Base-by-base conservation (phyloP, 2,888 invertebrate species). In the Xanthorhoe designata region DNA sequence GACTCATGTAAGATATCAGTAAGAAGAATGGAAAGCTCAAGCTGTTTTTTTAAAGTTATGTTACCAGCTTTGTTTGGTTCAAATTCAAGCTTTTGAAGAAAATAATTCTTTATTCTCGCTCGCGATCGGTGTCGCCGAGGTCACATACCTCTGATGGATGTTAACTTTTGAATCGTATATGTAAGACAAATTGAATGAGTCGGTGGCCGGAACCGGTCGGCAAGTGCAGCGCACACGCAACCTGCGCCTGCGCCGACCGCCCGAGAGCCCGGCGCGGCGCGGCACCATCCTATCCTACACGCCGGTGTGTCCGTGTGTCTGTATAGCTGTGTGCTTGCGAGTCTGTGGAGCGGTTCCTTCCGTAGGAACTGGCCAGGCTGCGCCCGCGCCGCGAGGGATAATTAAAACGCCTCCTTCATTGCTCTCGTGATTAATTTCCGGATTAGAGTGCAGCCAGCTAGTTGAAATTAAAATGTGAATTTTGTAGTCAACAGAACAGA, bases 131-230 rank as follows among this genome's bases (percentile, higher is more conserved):
- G 42, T 19, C 49, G 7, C 24, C 3, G 17, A 29, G 59, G 59
- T 60, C 59, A 45, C 52, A 38, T 15, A 17, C 59, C 59, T 52
- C 51, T 42, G 59, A 52, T 50, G 52, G 52, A 60, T 45, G 59
- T 52, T 42, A 42, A 29, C 58, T 58, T 42, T 52, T 24, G 59
- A 52, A 42, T 24, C 42, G 42, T 52, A 29, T 4, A 58, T 59
- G 59, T 52, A 52, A 52, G 84, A 85, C 86, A 84, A 84, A 85
- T 82, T 83, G 84, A 83, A 81, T 78, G 84, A 82, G 78, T 75
- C 77, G 75, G 78, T 69, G 75, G 72, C 73, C 73, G 70, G 75
- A 74, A 80, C 82, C 83, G 79, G 82, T 81, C 78, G 49, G 73
- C 71, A 72, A 70, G 72, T 73, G 72, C 74, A 61, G 56, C 68